Percentiles rank a stretch among this genome's conserved stretches.
phyloP scores from a whole-genome alignment of 1,140 invertebrate genomes.

The Atta texana region DNA sequence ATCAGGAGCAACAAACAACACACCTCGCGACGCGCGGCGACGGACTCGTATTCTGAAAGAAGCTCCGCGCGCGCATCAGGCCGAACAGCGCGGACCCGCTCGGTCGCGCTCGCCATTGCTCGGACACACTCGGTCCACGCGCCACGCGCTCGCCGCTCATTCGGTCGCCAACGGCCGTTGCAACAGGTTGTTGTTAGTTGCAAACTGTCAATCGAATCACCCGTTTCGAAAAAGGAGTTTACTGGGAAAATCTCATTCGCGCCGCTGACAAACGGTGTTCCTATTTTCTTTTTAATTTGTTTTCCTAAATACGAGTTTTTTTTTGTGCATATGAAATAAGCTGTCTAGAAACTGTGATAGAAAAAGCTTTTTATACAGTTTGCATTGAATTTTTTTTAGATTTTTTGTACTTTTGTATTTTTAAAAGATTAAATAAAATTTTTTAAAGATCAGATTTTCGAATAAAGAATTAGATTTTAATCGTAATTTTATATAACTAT shows the following conservation, averaged over 20 bases:
- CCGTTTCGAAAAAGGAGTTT: constrained; percentile 24
- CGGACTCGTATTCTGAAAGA: constrained; percentile 56
- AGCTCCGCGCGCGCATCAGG: constrained; percentile 42
- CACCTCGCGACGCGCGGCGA: constrained; percentile 53
- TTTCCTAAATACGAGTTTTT: not conserved
- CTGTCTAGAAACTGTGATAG: not conserved
- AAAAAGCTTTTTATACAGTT: not conserved
- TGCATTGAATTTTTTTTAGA: no score
- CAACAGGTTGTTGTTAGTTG: constrained; percentile 52
- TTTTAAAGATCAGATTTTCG: not conserved
- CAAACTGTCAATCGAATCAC: constrained; percentile 2
- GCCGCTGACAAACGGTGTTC: not conserved
- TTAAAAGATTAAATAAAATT: not conserved
- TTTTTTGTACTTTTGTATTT: not conserved
- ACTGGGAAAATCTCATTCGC: not conserved
- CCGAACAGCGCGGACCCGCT: constrained; percentile 49
- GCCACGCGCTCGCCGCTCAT: constrained; percentile 61
- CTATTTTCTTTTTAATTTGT: not conserved
- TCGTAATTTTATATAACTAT: no score
- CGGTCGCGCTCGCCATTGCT: constrained; percentile 51
- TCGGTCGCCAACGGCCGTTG: constrained; percentile 48
- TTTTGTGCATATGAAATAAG: not conserved
- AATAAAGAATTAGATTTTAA: no score
- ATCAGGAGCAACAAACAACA: constrained; percentile 36
- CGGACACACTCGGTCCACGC: constrained; percentile 53